Evolutionary conservation across 2,888 invertebrate species (phyloP), one percentile per base, ranked within the genome.

Genomic region (Rotaria sp.): DNA sequence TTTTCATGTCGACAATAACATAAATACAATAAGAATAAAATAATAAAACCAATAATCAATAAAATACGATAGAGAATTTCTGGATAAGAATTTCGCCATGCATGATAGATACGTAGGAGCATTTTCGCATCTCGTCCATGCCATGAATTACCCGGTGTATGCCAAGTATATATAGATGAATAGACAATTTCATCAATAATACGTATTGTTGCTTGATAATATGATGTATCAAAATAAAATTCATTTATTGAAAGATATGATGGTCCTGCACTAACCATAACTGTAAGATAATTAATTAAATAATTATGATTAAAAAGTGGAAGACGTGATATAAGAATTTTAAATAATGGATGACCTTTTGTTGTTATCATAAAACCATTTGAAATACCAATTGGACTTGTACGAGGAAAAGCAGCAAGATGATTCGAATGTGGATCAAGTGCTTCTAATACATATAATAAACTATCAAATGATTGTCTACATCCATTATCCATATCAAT

Each of bases 401-500:
- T 84, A 30, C 50, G 11, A 30, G 84, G 84, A 84, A 45, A 48
- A 11, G 48, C 50, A 11, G 84, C 45, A 21, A 35, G 35, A 67
- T 67, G 67, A 7, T 13, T 35, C 21, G 26, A 8, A 21, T 67
- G 5, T 30, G 35, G 5, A 67, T 67, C 67, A 8, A 67, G 4
- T 35, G 35, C 35, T 67, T 67, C 67, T 21, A 67, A 67, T 35
- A 21, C 18, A 18, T 30, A 8, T 13, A 84, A 41, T 45, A 84
- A 18, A 48, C 50, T 50, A 38, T 50, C 45, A 21, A 45, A 84
- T 18, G 84, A 18, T 2, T 26, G 84, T 38, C 7, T 10, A 45
- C 84, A 84, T 30, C 48, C 45, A 48, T 48, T 84, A 48, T 84
- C 84, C 84, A 84, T 84, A 30, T 84, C 84, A n/a, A 84, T 84